phyloP scores from a whole-genome alignment of 2,113 vertebrate genomes.

The Aramus guarauna region DNA sequence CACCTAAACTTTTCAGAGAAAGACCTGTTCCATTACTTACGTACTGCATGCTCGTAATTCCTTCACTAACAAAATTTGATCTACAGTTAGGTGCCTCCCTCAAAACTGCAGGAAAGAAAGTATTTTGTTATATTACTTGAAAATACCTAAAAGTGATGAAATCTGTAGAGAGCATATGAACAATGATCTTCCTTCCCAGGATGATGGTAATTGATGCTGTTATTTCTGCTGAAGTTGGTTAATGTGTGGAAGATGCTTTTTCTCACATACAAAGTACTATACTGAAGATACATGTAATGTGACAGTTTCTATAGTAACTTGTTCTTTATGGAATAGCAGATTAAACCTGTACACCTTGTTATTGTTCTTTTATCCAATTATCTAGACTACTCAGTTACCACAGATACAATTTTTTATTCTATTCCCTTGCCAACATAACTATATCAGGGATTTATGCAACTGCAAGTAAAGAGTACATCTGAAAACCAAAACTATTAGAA shows the following conservation, averaged over 20 bases:
- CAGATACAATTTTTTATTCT: not conserved
- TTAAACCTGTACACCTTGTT: slow-evolving; percentile 44
- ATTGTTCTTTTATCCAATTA: slow-evolving; percentile 48
- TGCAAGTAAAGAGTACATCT: not conserved
- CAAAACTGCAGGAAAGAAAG: not conserved
- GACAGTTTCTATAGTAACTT: slow-evolving; percentile 67
- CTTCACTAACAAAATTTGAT: not conserved
- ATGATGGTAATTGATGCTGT: not conserved
- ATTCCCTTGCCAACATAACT: not conserved
- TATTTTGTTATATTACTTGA: not conserved
- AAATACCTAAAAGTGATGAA: not conserved
- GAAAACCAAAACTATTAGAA: not conserved
- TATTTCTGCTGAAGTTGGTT: not conserved
- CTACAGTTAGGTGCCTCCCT: not conserved
- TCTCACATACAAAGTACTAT: not conserved
- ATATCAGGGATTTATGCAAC: not conserved
- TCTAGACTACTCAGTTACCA: slow-evolving; percentile 13
- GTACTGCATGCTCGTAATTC: not conserved
- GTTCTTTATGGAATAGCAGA: slow-evolving; percentile 42
- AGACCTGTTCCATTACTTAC: not conserved
- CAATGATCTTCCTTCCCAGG: not conserved
- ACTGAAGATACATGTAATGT: not conserved
- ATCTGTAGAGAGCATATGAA: not conserved
- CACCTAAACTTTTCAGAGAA: not conserved
- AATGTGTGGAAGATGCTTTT: slow-evolving; percentile 9